Evolutionary conservation across 1,140 invertebrate species (phyloP), one percentile per base, ranked within the genome.

Genomic region (Hyles euphorbiae): DNA sequence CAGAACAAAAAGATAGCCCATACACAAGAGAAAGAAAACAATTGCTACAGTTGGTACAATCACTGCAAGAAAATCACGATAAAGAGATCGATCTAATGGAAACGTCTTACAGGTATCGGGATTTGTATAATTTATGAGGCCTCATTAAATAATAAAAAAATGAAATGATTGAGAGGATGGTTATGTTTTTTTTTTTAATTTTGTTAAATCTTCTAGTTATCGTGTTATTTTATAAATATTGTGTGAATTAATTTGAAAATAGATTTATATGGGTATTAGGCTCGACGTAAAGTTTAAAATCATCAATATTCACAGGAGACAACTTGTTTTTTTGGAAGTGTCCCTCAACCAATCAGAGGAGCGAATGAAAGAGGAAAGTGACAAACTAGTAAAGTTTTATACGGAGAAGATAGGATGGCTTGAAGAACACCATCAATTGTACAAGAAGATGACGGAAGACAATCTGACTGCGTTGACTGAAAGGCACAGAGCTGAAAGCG

Each of bases 71-170:
- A 52, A 89, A 89, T 66, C 87, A 90, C 46, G 86, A 87, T 53
- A 90, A 86, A 60, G 89, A 90, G 69, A 83, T 89, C 43, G 87
- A 90, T 69, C 67, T 89, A 34, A 87, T 90, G 84, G 87, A 90
- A 67, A 87, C 74, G 33, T 90, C 88, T 34, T 89, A 89, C 59
- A 85, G 86, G 88, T 89, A 72, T 12, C 7, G 8, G 48, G 7
- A 12, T 22, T 22, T 22, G 22, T 22, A 55, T 7, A 34, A 34
- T 11, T 3, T 34, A 34, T 3, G 10, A 47, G 4, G 4, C n/a
- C n/a, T 40, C 36, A 0, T 48, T 2, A 48, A 48, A 48, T 48
- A 48, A 2, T 22, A 48, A 5, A 48, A 48, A 22, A 10, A n/a
- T 2, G n/a, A 48, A 48, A 48, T 22, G 46, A 10, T 40, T 40